Evolutionary conservation across 2,888 invertebrate species (phyloP), one percentile per base, ranked within the genome.

Genomic region (Rhagonycha lutea): DNA sequence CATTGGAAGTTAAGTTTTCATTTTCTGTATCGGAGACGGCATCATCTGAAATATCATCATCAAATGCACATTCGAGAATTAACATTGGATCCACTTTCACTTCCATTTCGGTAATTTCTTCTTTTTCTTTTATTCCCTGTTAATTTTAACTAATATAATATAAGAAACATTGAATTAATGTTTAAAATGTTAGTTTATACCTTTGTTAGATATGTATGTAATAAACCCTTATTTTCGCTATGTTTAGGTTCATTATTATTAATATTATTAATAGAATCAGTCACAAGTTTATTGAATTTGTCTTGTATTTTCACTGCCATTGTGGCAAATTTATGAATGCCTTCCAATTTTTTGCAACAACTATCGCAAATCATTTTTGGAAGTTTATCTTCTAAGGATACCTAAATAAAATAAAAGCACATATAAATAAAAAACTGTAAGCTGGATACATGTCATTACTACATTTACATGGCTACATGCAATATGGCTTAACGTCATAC

Each of bases 41-140:
- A 29, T 82, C 82, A 47, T 77, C 71, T 14, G 70, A 75, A 65
- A 77, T 76, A 18, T 81, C 81, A 9, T 82, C 81, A 4, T 79
- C 80, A 12, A 90, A 87, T 80, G 90, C 86, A 71, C 87, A 92
- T 81, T 92, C 91, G 67, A 93, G 85, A 81, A 93, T 91, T 84
- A 92, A 87, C 92, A 93, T 92, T 4, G 93, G 93, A 85, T 93
- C 93, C 0, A 93, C 90, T 84, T 90, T 90, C 0, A 93, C 91
- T 88, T 93, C 93, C 90, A 93, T 91, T 87, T 92, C 90, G 70
- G 89, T 90, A 70, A 88, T 86, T 83, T 87, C 87, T 76, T 75
- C 81, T 75, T 83, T 84, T 73, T 84, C 84, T 77, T 83, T 83
- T 26, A 82, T 78, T 70, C 83, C 84, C 85, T 85, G 47, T 47